phyloP scores from a whole-genome alignment of 2,888 invertebrate species.

The Adelognathus sp. region DNA sequence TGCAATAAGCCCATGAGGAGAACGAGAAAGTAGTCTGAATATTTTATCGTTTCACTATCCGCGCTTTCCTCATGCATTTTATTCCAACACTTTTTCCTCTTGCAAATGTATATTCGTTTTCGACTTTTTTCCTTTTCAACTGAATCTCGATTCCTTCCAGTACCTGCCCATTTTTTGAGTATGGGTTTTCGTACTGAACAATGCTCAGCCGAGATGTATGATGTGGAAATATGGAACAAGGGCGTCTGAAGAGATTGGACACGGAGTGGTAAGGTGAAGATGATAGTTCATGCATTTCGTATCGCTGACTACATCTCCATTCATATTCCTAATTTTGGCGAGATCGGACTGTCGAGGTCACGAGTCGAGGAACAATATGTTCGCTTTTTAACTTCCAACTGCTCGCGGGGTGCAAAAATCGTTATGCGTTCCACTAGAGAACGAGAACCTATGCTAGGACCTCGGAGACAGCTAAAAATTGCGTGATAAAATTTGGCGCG shows the following conservation, averaged over 20 bases:
- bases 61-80: slow-evolving; percentile 28
- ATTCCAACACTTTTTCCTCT: slow-evolving; percentile 28
- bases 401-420: no score
- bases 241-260: background rate
- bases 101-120: slow-evolving; percentile 7
- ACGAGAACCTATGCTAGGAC: no score
- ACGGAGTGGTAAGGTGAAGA: background rate
- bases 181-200: background rate
- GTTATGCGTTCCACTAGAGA: no score
- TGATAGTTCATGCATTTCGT: background rate
- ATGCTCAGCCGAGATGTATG: background rate
- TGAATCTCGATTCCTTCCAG: slow-evolving; percentile 2
- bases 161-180: background rate
- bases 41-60: slow-evolving; percentile 49
- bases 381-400: no score
- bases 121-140: slow-evolving; percentile 11
- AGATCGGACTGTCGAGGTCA: slow-evolving; percentile 6
- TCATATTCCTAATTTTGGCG: slow-evolving; percentile 24
- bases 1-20: slow-evolving; percentile 59
- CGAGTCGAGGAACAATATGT: background rate
- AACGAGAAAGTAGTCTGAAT: slow-evolving; percentile 57
- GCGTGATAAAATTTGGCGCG: no score
- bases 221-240: background rate
- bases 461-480: no score
- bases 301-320: background rate